phyloP scores from a whole-genome alignment of 2,113 vertebrate genomes.

The Alethe diademata region DNA sequence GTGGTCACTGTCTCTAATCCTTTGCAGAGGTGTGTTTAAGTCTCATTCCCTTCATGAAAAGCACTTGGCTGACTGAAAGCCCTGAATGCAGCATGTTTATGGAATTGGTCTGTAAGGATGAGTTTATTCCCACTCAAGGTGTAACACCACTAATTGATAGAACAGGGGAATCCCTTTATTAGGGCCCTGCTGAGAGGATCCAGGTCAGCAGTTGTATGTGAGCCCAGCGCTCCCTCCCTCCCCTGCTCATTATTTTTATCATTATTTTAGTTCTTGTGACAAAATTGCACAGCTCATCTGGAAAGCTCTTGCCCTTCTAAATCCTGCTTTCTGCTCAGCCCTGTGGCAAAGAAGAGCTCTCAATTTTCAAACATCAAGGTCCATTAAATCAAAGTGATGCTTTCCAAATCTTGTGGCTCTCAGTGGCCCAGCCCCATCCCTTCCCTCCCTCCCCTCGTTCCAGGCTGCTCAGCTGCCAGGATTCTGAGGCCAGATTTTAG shows the following conservation, averaged over 20 bases:
- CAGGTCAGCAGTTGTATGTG: not conserved
- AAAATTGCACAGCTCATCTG: not conserved
- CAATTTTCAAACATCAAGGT: not conserved
- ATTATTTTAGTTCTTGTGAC: not conserved
- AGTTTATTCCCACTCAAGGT: not conserved
- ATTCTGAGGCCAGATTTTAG: not conserved
- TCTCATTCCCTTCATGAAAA: not conserved
- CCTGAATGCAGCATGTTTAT: rapidly evolving
- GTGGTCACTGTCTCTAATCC: not conserved
- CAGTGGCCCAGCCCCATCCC: not conserved
- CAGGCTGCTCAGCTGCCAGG: not conserved
- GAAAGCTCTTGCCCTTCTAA: not conserved
- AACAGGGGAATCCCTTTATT: not conserved
- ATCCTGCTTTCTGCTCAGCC: not conserved
- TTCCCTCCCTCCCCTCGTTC: not conserved
- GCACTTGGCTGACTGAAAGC: not conserved
- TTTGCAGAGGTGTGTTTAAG: rapidly evolving
- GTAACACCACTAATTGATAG: not conserved
- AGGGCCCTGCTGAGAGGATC: not conserved
- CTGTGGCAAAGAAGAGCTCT: not conserved
- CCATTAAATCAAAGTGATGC: not conserved
- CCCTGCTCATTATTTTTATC: not conserved
- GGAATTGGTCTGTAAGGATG: not conserved
- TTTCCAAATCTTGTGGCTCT: not conserved
- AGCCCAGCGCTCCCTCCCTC: not conserved